phyloP scores from a whole-genome alignment of 2,888 invertebrate species.

The Aphidoletes aphidimyza region DNA sequence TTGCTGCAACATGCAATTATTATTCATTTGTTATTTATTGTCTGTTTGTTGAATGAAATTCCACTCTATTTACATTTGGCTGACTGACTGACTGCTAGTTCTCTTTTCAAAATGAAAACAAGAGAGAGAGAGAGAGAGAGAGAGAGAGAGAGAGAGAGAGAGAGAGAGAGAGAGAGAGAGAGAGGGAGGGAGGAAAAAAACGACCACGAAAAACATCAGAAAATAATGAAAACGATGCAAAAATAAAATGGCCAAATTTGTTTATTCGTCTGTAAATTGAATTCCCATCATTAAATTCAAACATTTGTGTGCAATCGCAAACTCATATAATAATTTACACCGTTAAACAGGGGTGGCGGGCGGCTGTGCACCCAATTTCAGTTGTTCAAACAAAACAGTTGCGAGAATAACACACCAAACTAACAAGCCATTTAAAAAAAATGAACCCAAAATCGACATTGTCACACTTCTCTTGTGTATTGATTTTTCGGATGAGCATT shows the following conservation, averaged over 20 bases:
- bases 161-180: too few species aligned
- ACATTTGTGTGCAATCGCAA: not conserved
- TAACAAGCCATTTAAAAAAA: not conserved
- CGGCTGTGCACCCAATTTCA: too few species aligned
- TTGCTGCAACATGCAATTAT: not conserved
- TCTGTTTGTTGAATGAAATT: constrained; percentile 2
- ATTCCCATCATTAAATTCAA: constrained; percentile 7
- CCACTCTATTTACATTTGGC: constrained; percentile 30
- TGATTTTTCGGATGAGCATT: not conserved
- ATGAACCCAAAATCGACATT: not conserved
- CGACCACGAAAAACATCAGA: not conserved
- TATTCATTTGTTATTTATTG: constrained; percentile 14
- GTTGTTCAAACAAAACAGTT: not conserved
- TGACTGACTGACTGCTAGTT: not conserved
- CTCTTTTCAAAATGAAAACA: too few species aligned
- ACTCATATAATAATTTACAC: not conserved
- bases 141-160: too few species aligned
- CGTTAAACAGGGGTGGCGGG: too few species aligned
- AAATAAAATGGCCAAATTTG: constrained; percentile 2
- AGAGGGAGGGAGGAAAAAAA: too few species aligned
- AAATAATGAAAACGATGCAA: not conserved
- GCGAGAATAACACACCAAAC: not conserved
- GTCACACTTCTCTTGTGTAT: constrained; percentile 5
- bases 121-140: too few species aligned
- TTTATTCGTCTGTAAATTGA: constrained; percentile 11